Conservation (phyloP, 2,888 invertebrate species). For the Polylopha cassiicola region DNA sequence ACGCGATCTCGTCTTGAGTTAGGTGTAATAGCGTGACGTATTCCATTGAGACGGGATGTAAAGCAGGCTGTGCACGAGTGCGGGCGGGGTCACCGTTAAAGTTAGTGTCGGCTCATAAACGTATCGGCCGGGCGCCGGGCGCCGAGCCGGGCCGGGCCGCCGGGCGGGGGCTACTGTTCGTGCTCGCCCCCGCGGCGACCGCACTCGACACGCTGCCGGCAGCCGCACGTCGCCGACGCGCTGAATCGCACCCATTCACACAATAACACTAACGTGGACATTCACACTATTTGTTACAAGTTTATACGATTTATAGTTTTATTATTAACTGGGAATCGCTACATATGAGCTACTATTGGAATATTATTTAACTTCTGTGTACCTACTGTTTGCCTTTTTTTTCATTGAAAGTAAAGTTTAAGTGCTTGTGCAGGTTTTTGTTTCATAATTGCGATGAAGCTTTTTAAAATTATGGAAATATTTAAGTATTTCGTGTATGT, state of each 20-base stretch:
- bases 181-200: slow-evolving; percentile 69
- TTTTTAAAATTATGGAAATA: too few species aligned
- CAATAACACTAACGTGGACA: slow-evolving; percentile 36
- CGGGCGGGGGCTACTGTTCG: slow-evolving; percentile 30
- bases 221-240: slow-evolving; percentile 70
- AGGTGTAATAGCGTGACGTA: slow-evolving; percentile 39
- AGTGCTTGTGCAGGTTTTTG: too few species aligned
- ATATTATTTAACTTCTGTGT: too few species aligned
- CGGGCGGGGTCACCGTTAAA: slow-evolving; percentile 65
- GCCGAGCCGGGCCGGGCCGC: slow-evolving; percentile 35
- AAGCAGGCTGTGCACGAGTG: slow-evolving; percentile 63
- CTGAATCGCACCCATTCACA: slow-evolving; percentile 72
- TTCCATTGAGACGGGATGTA: slow-evolving; percentile 67
- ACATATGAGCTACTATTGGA: too few species aligned
- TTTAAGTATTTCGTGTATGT: too few species aligned
- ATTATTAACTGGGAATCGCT: too few species aligned
- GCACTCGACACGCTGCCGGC: slow-evolving; percentile 69
- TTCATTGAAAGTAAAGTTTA: too few species aligned
- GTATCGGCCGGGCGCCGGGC: slow-evolving; percentile 53
- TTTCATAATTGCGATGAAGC: too few species aligned
- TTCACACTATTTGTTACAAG: slow-evolving; percentile 25
- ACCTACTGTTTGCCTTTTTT: too few species aligned
- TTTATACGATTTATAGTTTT: not conserved
- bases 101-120: slow-evolving; percentile 74
- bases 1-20: slow-evolving; percentile 20